phyloP scores from a whole-genome alignment of 1,140 invertebrate genomes.

The Acyrthosiphon pisum region DNA sequence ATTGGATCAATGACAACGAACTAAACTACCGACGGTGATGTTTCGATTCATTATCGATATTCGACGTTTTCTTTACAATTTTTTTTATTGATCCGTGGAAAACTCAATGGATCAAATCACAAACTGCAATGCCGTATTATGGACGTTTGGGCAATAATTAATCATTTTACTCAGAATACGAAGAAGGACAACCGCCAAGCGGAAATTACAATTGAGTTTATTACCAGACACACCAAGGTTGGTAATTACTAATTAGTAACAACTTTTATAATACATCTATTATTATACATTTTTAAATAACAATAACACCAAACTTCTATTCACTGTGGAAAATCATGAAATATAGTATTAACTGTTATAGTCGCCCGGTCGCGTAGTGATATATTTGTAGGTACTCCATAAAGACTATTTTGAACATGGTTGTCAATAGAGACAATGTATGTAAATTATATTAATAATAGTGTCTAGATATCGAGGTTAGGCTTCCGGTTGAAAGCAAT shows the following conservation, averaged over 20 bases:
- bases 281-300: not conserved
- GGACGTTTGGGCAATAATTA: not conserved
- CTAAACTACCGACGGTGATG: not conserved
- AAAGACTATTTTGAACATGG: not conserved
- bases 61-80: not conserved
- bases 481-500: slow-evolving; percentile 48
- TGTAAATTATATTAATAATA: slow-evolving; percentile 42
- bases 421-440: slow-evolving; percentile 37
- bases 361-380: not conserved
- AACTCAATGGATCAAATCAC: not conserved
- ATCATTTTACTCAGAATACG: not conserved
- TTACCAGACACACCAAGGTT: slow-evolving; percentile 35
- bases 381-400: not conserved
- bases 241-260: slow-evolving; percentile 28
- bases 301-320: slow-evolving; percentile 16
- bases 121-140: not conserved
- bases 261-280: slow-evolving; percentile 31
- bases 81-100: not conserved
- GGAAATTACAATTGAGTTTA: slow-evolving; percentile 43
- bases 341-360: not conserved
- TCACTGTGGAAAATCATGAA: not conserved
- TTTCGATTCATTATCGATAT: not conserved
- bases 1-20: not conserved
- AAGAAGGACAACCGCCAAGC: not conserved
- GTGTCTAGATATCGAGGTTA: slow-evolving; percentile 32